Evolutionary conservation across 1,140 invertebrate species (phyloP).

Genomic region (Leptopilina clavipes): DNA sequence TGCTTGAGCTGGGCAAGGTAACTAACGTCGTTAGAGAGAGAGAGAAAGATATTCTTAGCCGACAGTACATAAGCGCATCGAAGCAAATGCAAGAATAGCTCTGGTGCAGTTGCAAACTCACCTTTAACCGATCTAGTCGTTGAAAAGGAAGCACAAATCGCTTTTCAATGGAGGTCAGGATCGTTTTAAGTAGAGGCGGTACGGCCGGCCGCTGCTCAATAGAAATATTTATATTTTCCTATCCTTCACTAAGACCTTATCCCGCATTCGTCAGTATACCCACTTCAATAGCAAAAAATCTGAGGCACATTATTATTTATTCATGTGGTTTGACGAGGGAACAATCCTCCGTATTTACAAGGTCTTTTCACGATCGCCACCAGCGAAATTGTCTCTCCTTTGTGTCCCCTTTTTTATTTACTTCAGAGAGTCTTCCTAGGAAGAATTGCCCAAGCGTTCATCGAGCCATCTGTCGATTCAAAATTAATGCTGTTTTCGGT

Average conservation of each 20-base stretch:
- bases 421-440: slow-evolving; percentile 31
- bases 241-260: slow-evolving; percentile 39
- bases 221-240: slow-evolving; percentile 71
- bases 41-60: not conserved
- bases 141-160: slow-evolving; percentile 32
- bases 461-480: slow-evolving; percentile 11
- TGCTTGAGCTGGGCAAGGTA: slow-evolving; percentile 45
- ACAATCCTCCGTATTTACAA: slow-evolving; percentile 68
- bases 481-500: slow-evolving; percentile 15
- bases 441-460: slow-evolving; percentile 6
- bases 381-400: slow-evolving; percentile 30
- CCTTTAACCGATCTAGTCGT: slow-evolving; percentile 36
- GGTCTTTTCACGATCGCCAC: slow-evolving; percentile 62
- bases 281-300: slow-evolving; percentile 14
- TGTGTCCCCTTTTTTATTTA: slow-evolving; percentile 13
- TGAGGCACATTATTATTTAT: slow-evolving; percentile 65
- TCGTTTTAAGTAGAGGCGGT: slow-evolving; percentile 60
- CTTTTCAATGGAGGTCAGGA: slow-evolving; percentile 50
- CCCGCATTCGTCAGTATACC: slow-evolving; percentile 15
- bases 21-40: slow-evolving; percentile 44
- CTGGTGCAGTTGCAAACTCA: slow-evolving; percentile 33
- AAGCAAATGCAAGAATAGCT: slow-evolving; percentile 11
- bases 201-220: slow-evolving; percentile 51
- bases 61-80: slow-evolving; percentile 18
- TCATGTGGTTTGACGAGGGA: slow-evolving; percentile 68